Evolutionary conservation across 2,888 invertebrate species (phyloP).

Genomic region (Lithophane socia): DNA sequence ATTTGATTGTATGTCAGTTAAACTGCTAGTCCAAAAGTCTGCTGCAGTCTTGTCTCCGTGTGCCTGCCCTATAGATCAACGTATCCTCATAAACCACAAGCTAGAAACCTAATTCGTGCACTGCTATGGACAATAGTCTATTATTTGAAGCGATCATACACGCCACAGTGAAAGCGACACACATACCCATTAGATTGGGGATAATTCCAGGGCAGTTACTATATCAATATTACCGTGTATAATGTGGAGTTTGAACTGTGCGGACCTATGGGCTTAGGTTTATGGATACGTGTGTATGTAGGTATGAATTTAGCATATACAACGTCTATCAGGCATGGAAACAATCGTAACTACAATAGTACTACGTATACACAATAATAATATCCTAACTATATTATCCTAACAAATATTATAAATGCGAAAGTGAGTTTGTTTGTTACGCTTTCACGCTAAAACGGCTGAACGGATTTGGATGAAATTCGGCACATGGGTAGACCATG

Average conservation of each 20-base stretch:
- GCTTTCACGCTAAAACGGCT: too few species aligned
- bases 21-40: background rate
- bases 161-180: conserved; percentile 61
- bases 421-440: too few species aligned
- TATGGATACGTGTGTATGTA: background rate
- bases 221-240: conserved; percentile 31
- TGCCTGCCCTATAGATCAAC: conserved; percentile 26
- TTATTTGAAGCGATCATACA: conserved; percentile 63
- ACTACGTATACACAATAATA: too few species aligned
- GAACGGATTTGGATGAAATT: too few species aligned
- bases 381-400: too few species aligned
- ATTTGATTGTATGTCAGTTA: background rate
- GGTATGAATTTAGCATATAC: background rate
- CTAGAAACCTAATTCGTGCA: conserved; percentile 59
- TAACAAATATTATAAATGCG: too few species aligned
- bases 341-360: too few species aligned
- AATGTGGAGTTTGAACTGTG: conserved; percentile 28
- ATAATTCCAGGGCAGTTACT: conserved; percentile 53
- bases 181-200: conserved; percentile 57
- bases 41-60: background rate
- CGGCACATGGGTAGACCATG: too few species aligned
- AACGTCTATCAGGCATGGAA: too few species aligned
- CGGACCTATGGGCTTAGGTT: background rate
- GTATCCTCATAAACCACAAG: conserved; percentile 46
- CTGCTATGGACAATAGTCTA: conserved; percentile 57